These are phyloP conservation scores for Antedon mediterranea DNA, from an alignment of 53 echinoderm and acorn worm species.

Conservation along the genomic window DNA sequence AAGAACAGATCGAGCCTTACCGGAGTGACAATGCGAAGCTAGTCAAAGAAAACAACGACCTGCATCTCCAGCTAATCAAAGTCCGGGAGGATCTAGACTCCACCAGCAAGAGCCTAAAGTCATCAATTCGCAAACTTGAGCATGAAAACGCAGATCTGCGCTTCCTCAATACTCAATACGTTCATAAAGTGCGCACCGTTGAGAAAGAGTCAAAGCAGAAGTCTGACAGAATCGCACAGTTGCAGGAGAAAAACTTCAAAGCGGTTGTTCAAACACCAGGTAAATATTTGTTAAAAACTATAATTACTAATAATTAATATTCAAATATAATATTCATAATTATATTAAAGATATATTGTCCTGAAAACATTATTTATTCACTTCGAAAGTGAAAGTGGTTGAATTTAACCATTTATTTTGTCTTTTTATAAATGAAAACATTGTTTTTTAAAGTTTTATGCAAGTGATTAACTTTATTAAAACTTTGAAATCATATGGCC, in stretches of 20 bases:
- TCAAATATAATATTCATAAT: too few relatives aligned
- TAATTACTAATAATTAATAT: too few relatives aligned
- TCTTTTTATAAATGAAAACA: too few relatives aligned
- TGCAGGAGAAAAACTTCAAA: conserved; percentile 96
- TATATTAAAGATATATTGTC: too few relatives aligned
- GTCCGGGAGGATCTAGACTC: conserved; percentile 68
- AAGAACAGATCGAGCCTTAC: conserved; percentile 75
- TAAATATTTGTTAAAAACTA: conserved; percentile 6
- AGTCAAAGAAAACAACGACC: conserved; percentile 76
- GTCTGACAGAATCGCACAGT: conserved; percentile 60
- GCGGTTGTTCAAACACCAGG: conserved; percentile 97
- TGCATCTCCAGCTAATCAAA: conserved; percentile 66
- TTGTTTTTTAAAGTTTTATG: too few relatives aligned
- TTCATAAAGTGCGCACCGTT: conserved; percentile 78
- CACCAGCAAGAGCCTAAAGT: conserved; percentile 58
- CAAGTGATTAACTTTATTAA: too few relatives aligned
- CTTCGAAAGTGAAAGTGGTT: too few relatives aligned
- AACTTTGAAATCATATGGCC: too few relatives aligned
- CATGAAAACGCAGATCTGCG: conserved; percentile 93
- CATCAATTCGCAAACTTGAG: conserved; percentile 63
- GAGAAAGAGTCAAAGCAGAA: conserved; percentile 76
- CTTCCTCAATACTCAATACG: conserved; percentile 91
- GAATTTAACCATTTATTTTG: too few relatives aligned
- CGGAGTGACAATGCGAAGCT: conserved; percentile 90
- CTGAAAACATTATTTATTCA: too few relatives aligned